phyloP scores from a whole-genome alignment of 2,888 invertebrate species.

The Acronicta alni region DNA sequence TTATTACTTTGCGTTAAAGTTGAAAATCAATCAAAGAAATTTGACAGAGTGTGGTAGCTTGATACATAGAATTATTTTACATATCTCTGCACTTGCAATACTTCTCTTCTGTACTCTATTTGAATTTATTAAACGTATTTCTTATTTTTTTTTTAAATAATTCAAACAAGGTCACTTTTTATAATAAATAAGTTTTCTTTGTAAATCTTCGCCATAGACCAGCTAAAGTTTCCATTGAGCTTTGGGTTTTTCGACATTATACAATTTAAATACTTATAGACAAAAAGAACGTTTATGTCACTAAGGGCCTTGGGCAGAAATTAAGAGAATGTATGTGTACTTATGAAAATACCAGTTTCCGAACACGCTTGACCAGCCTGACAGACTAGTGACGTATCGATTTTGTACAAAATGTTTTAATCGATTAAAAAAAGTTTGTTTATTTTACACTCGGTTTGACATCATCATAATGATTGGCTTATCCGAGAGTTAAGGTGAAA shows the following conservation, averaged over 20 bases:
- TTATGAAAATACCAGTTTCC: conserved; percentile 40
- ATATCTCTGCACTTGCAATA: too few species aligned
- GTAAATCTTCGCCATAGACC: too few species aligned
- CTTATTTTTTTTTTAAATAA: too few species aligned
- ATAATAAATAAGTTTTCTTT: too few species aligned
- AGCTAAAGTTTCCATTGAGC: neutral
- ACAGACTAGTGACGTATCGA: conserved; percentile 18
- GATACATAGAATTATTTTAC: too few species aligned
- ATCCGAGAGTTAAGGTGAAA: conserved; percentile 15
- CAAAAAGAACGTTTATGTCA: conserved; percentile 14
- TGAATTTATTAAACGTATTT: too few species aligned
- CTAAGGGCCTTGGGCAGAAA: conserved; percentile 25
- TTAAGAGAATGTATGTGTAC: conserved; percentile 28
- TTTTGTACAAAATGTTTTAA: neutral
- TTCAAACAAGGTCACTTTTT: too few species aligned
- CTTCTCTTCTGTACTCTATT: too few species aligned
- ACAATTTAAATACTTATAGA: neutral
- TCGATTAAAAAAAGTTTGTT: conserved; percentile 13
- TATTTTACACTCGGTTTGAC: conserved; percentile 17
- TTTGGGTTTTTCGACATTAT: neutral
- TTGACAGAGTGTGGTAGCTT: too few species aligned
- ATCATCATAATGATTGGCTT: conserved; percentile 17
- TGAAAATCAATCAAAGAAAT: too few species aligned
- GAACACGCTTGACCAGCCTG: conserved; percentile 22
- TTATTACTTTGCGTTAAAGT: too few species aligned